Base-by-base conservation (phyloP, 2,113 vertebrate species). In the Tragelaphus imberbis region DNA sequence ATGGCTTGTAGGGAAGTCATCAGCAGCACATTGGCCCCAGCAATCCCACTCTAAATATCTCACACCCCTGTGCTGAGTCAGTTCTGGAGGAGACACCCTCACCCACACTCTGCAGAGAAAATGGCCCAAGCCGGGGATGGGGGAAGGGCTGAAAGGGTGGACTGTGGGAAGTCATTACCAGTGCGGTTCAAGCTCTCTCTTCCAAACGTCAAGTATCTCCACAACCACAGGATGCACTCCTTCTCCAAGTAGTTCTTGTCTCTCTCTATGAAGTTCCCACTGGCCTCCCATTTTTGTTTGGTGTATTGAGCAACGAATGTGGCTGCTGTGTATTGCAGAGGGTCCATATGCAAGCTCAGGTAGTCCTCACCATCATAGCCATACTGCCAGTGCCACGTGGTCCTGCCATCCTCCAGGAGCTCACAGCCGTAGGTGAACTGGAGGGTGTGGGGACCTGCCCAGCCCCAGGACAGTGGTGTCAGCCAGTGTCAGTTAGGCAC, bases 361-460 rank as follows among this genome's bases (percentile, higher is more conserved):
- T 98, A 98, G 86, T 98, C 98, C 1, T 95, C 91, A 71, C 98
- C 98, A 28, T 99, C 96, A 33, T 98, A 98, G 55, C 97, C 97
- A 6, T 11, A 3, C 33, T 86, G 97, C 0, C 0, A 0, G 15
- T 58, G 97, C 3, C 92, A 97, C 0, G n/a, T 23, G 12, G 75
- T 51, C 6, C n/a, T 36, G 1, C 2, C 14, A 10, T 96, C 80
- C 3, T 97, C 89, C 63, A 59, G 75, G 91, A 97, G 97, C 58
- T 98, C 94, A 97, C 98, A 98, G 55, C 98, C 98, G 0, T 15
- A 61, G 92, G 97, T 97, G 5, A 4, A 8, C 97, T 99, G 99
- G 1, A 92, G 33, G 15, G 96, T 90, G 58, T 98, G 98, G 14
- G 81, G 56, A 53, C 95, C 97, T 97, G 65, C 58, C 21, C 25